Evolutionary conservation across 2,113 vertebrate species (phyloP), one percentile per base, ranked within the genome.

Genomic region (Ptychochromis oligacanthus): DNA sequence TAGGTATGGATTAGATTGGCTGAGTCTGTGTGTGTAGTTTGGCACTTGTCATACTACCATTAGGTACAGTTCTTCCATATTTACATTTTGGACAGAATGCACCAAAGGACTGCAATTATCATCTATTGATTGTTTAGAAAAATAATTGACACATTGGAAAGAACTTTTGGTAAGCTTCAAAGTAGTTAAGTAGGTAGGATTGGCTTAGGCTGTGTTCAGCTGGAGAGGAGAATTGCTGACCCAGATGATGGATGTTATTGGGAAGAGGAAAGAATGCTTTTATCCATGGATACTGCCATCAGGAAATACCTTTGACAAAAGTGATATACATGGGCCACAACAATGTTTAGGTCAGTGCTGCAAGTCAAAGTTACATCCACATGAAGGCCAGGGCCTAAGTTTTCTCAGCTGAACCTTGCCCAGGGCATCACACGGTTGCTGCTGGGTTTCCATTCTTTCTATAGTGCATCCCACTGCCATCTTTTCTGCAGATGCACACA

Each of bases 1-100:
- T 83, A 52, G 64, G 38, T 75, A 72, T 72, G 18, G 67, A 72
- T 34, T 54, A 26, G 67, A 54, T 34, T 67, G 64, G 40, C 64
- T 0, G 40, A 67, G 64, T 67, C 40, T 67, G 52, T 36, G 46
- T 59, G 28, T 74, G 38, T 14, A 49, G 36, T 64, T 46, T 36
- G 49, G 40, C 13, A 24, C 24, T 75, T 65, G 49, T 77, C 26
- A 17, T 24, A 40, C 17, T 40, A 57, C 6, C 43, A 18, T 60
- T 18, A 58, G 58, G 40, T n/a, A n/a, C 34, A 15, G 36, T 40
- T 36, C 49, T 11, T 36, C 36, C 20, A 36, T 38, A 2, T 59
- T 54, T 67, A 20, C 0, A 67, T 67, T 40, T 67, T 67, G 22
- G 26, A 22, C 64, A 67, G 40, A 49, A 67, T 49, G 15, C 22